These are phyloP conservation scores for Drosophila ochracea DNA, from an alignment of 2,888 invertebrate species.

Conservation along the genomic window DNA sequence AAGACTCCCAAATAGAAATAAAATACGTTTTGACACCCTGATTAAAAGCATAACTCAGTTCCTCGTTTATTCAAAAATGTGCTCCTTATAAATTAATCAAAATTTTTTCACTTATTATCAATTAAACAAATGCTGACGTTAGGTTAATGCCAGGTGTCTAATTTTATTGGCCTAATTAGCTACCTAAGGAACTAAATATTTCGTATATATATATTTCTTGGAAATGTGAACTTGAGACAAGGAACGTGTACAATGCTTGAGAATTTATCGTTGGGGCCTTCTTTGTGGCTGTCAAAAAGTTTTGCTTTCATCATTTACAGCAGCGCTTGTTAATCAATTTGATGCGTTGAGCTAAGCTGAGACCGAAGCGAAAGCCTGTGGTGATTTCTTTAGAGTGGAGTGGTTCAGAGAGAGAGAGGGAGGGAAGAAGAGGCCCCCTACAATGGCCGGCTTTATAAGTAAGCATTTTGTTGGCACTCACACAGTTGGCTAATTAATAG, in stretches of 20 bases:
- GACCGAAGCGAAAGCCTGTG: conserved; percentile 16
- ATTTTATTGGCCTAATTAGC: conserved; percentile 2
- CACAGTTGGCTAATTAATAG: conserved; percentile 74
- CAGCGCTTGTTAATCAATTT: conserved; percentile 52
- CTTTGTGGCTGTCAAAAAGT: conserved; percentile 19
- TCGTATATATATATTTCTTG: background rate
- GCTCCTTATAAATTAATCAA: background rate
- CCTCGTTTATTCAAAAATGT: background rate
- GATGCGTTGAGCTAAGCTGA: conserved; percentile 22
- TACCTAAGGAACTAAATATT: background rate
- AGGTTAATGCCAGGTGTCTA: background rate
- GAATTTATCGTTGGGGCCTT: background rate
- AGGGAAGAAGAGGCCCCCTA: background rate
- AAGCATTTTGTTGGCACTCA: conserved; percentile 48
- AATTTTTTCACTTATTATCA: too few species aligned
- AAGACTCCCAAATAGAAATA: accelerated
- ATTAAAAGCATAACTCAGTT: background rate
- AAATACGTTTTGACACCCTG: background rate
- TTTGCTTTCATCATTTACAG: conserved; percentile 24
- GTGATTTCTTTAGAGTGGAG: conserved; percentile 23
- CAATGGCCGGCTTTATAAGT: conserved; percentile 20
- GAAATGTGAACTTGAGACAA: background rate
- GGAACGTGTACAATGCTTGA: background rate
- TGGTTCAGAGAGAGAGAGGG: background rate
- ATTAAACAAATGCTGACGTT: background rate